phyloP scores from a whole-genome alignment of 2,888 invertebrate species.

The Athetis lepigone region DNA sequence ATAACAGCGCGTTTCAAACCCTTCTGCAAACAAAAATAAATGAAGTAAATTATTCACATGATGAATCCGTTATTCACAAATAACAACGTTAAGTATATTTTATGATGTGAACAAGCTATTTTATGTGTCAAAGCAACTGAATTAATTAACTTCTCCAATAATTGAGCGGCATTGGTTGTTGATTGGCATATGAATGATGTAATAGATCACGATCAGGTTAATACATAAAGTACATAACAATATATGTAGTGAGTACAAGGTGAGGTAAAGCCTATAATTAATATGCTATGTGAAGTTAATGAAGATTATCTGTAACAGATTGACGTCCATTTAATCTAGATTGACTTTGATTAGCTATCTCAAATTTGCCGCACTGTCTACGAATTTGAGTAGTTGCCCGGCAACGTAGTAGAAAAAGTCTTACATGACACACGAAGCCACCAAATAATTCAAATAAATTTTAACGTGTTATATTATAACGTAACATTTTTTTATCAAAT shows the following conservation, averaged over 20 bases:
- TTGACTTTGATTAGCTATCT: neutral
- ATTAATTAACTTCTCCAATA: slow-evolving; percentile 29
- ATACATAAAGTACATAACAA: slow-evolving; percentile 1
- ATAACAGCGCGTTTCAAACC: neutral
- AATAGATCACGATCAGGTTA: slow-evolving; percentile 24
- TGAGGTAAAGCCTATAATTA: slow-evolving; percentile 11
- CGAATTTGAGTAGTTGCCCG: no score
- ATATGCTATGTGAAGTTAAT: slow-evolving; percentile 3
- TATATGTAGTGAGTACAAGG: slow-evolving; percentile 2
- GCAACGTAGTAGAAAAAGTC: no score
- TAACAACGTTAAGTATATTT: slow-evolving; percentile 24
- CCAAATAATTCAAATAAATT: no score
- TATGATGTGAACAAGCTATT: neutral
- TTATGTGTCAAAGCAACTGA: slow-evolving; percentile 20
- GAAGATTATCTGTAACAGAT: slow-evolving; percentile 2
- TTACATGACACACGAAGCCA: no score
- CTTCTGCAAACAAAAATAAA: neutral
- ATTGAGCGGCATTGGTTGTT: slow-evolving; percentile 30
- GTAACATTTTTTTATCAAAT: no score
- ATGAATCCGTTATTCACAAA: slow-evolving; percentile 16
- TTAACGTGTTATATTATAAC: no score
- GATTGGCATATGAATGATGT: slow-evolving; percentile 53
- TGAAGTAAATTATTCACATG: neutral
- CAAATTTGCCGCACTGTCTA: no score
- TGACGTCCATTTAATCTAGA: neutral